phyloP scores from a whole-genome alignment of 2,113 vertebrate genomes.

The Trogon surrucura region DNA sequence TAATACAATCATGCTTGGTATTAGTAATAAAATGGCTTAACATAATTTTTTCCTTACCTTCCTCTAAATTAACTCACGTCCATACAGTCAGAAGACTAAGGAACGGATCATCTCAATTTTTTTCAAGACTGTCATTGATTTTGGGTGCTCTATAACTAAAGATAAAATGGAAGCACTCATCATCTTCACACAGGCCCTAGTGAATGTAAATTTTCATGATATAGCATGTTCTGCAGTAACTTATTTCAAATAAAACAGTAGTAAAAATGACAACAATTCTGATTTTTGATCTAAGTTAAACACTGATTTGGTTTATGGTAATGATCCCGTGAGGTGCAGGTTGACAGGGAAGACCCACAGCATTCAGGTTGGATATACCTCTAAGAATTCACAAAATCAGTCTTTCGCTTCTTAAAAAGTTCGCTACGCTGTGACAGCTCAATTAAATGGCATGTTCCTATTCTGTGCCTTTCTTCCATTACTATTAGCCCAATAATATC shows the following conservation, averaged over 20 bases:
- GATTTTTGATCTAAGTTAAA: background rate
- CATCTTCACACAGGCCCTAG: background rate
- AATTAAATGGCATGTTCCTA: background rate
- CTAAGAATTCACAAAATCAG: background rate
- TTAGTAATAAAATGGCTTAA: background rate
- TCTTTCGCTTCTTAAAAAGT: background rate
- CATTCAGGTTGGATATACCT: background rate
- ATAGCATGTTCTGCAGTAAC: background rate
- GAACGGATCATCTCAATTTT: background rate
- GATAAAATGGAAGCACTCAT: background rate
- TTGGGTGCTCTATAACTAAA: background rate
- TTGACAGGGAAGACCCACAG: background rate
- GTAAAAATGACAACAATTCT: background rate
- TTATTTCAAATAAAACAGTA: background rate
- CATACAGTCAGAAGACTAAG: background rate
- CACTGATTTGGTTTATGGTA: background rate
- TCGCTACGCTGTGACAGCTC: background rate
- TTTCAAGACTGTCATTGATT: background rate
- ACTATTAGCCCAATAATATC: background rate
- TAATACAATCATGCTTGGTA: background rate
- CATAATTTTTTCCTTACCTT: background rate
- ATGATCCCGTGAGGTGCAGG: background rate
- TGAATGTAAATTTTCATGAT: rapidly evolving
- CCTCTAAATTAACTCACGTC: background rate
- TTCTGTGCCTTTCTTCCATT: background rate